These are phyloP conservation scores for Drosophila quasianomalipes DNA, from an alignment of 2,888 invertebrate species.

Conservation along the genomic window DNA sequence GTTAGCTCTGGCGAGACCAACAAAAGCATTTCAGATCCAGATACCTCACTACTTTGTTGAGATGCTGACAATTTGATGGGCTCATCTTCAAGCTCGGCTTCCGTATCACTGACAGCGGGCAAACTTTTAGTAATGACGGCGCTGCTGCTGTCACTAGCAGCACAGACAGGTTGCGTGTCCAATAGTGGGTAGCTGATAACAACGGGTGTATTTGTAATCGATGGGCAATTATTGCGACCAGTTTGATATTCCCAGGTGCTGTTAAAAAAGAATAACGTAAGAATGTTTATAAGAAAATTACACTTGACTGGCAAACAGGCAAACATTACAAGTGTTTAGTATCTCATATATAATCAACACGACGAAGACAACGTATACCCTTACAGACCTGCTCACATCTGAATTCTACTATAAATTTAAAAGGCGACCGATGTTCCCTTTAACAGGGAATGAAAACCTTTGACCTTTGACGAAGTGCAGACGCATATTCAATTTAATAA, in stretches of 20 bases:
- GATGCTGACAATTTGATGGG: not conserved
- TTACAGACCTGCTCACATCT: not conserved
- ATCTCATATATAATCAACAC: not conserved
- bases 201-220: constrained; percentile 75
- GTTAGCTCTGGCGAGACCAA: not conserved
- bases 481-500: too few species aligned
- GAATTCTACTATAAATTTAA: not conserved
- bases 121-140: constrained; percentile 50
- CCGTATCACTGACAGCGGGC: constrained; percentile 30
- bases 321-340: not conserved
- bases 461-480: too few species aligned
- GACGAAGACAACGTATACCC: not conserved
- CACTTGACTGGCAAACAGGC: not conserved
- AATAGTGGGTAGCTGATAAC: constrained; percentile 54
- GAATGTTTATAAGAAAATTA: not conserved
- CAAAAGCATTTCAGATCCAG: not conserved
- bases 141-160: constrained; percentile 11
- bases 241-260: constrained; percentile 6
- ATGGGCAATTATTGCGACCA: constrained; percentile 18
- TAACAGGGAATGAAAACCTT: too few species aligned
- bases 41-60: not conserved
- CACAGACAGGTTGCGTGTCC: constrained; percentile 35
- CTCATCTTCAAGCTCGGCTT: constrained; percentile 27
- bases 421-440: not conserved
- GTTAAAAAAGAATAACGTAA: not conserved